Conservation (phyloP, 2,888 invertebrate species). For the Odontocerum albicorne region DNA sequence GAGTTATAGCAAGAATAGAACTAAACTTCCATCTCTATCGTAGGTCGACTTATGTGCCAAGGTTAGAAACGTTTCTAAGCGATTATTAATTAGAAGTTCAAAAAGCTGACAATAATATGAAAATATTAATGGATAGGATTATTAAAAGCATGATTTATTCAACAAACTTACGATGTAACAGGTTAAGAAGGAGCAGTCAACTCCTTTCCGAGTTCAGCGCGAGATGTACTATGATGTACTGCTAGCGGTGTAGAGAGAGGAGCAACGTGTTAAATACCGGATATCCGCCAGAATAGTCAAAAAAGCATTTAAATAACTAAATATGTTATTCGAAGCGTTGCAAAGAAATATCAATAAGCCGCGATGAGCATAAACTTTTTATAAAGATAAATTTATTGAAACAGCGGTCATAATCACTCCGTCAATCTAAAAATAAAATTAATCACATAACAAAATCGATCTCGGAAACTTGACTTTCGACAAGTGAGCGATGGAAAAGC, state of each 20-base stretch:
- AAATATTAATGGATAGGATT: background rate
- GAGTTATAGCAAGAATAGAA: no score
- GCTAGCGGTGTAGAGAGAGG: conserved; percentile 43
- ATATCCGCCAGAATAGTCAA: conserved; percentile 50
- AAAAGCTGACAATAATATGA: background rate
- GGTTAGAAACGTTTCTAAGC: conserved; percentile 11
- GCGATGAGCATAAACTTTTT: no score
- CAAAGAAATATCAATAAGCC: no score
- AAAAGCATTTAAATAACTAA: conserved; percentile 43
- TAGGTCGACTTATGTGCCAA: conserved; percentile 9
- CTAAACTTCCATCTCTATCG: background rate
- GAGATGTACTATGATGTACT: conserved; percentile 11
- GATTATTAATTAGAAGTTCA: background rate
- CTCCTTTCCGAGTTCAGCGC: conserved; percentile 59
- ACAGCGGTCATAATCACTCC: no score
- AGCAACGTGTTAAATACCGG: conserved; percentile 57
- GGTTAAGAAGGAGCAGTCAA: conserved; percentile 62
- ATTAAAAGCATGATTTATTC: background rate
- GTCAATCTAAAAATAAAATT: no score
- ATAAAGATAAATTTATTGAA: no score
- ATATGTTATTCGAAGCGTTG: no score
- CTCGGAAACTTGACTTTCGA: no score
- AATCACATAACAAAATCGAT: no score
- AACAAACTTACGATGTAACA: conserved; percentile 57
- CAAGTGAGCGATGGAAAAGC: no score